Evolutionary conservation across 1,140 invertebrate species (phyloP), one percentile per base, ranked within the genome.

Genomic region (Ericerus pela): DNA sequence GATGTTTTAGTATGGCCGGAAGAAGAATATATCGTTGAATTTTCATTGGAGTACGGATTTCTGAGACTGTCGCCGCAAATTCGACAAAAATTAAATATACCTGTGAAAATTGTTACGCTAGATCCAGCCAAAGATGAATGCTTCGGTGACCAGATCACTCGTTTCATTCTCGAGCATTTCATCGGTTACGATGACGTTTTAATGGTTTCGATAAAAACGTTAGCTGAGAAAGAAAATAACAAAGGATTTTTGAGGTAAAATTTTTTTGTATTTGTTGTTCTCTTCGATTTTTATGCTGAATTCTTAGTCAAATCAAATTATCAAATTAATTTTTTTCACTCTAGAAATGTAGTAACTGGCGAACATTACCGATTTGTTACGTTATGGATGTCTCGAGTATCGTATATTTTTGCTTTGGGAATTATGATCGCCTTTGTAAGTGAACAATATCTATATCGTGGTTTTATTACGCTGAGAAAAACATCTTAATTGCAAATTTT

Each of bases 381-480:
- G 62, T 89, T 94, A 80, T 90, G 92, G 85, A 93, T 94, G 74
- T 85, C 91, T 2, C 79, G 88, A 63, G 87, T 81, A 52, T 87
- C 87, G 16, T 99, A 97, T 67, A 73, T 98, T 30, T 85, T 88
- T 28, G 93, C 96, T 8, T 87, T 92, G 64, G 84, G 94, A 68
- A 91, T 97, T 47, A 98, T 99, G 96, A 76, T 99, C 14, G 78
- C 97, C 27, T 99, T 98, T 80, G 94, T 98, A 79, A 90, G 93
- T 94, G 75, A n/a, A n/a, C n/a, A n/a, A n/a, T n/a, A n/a, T n/a
- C n/a, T n/a, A n/a, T n/a, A n/a, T n/a, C n/a, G n/a, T n/a, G n/a
- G n/a, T n/a, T n/a, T n/a, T n/a, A n/a, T n/a, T n/a, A n/a, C n/a
- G n/a, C n/a, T n/a, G n/a, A n/a, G n/a, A n/a, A n/a, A n/a, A n/a